A percentile compares a stretch with the other conserved stretches of the same genome.
phyloP scores from a whole-genome alignment of 2,888 invertebrate genomes.

The Salpingus planirostris region DNA sequence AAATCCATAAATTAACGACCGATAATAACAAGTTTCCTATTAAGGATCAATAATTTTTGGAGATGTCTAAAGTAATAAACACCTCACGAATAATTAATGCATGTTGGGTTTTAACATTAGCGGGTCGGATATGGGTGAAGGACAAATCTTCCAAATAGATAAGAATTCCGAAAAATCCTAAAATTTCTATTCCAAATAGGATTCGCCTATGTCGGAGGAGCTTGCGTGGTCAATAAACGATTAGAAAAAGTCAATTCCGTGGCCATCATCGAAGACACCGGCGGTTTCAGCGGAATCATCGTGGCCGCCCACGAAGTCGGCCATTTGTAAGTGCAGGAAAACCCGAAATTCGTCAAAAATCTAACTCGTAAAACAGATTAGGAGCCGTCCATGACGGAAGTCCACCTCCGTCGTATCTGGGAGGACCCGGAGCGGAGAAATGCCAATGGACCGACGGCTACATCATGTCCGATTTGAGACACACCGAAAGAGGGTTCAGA shows the following conservation, averaged over 20 bases:
- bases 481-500: slow-evolving; percentile 89
- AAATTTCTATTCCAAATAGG: slow-evolving; percentile 46
- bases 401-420: slow-evolving; percentile 87
- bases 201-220: slow-evolving; percentile 93
- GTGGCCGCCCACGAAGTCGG: slow-evolving; percentile 96
- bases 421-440: slow-evolving; percentile 89
- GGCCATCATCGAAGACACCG: slow-evolving; percentile 93
- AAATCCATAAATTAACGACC: too few species aligned
- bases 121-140: too few species aligned
- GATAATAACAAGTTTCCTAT: too few species aligned
- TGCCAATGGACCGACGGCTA: slow-evolving; percentile 95
- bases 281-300: slow-evolving; percentile 92
- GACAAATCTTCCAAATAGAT: too few species aligned
- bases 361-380: slow-evolving; percentile 48
- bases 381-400: slow-evolving; percentile 96
- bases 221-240: slow-evolving; percentile 91
- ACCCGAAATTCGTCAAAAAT: neutral
- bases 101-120: too few species aligned
- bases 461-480: slow-evolving; percentile 90
- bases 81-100: too few species aligned
- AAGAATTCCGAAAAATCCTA: too few species aligned
- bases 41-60: too few species aligned
- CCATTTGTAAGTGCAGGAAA: slow-evolving; percentile 70
- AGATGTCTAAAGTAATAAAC: too few species aligned
- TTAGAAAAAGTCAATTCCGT: slow-evolving; percentile 94